Evolutionary conservation across 2,113 vertebrate genomes (phyloP), one percentile per base, ranked within the genome.

Genomic region (Gila orcuttii): DNA sequence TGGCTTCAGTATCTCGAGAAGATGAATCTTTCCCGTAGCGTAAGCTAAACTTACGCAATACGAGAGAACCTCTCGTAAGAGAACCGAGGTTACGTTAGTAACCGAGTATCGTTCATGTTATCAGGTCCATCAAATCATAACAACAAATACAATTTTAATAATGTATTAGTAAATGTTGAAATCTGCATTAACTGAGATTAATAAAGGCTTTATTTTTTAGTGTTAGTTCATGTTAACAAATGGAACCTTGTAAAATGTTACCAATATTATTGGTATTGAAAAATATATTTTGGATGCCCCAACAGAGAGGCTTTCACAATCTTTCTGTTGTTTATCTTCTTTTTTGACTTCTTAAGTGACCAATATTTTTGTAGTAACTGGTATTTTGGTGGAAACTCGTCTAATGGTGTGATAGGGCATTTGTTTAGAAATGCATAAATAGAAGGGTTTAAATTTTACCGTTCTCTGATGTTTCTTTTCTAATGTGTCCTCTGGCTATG

Each of bases 401-500:
- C 19, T 42, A 5, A 73, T 45, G 11, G 11, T 2, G 6, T 31
- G 73, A 75, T 25, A 25, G n/a, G 21, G 42, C 42, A 47, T 76
- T 76, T 76, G n/a, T 28, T 28, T 76, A 76, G 12, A 76, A 76
- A 52, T 50, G 25, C 11, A 50, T 31, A 3, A 52, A 52, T 10
- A 7, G 13, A 76, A 50, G 73, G 11, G 12, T 76, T 78, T 39
- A 39, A 0, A 77, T 28, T 33, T 75, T 47, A 6, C 15, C 1
- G 23, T 75, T 50, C 33, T 62, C 8, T 17, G 25, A 33, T 42
- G 25, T 55, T 64, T 33, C 57, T 78, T 31, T 25, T 52, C 19
- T 83, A 12, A 62, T 62, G 21, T 69, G 31, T 73, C 50, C 23
- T 36, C 42, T 50, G 7, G 55, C 55, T 79, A 60, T 79, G 74